Base-by-base conservation (phyloP, 2,113 vertebrate genomes). In the Eptesicus fuscus region DNA sequence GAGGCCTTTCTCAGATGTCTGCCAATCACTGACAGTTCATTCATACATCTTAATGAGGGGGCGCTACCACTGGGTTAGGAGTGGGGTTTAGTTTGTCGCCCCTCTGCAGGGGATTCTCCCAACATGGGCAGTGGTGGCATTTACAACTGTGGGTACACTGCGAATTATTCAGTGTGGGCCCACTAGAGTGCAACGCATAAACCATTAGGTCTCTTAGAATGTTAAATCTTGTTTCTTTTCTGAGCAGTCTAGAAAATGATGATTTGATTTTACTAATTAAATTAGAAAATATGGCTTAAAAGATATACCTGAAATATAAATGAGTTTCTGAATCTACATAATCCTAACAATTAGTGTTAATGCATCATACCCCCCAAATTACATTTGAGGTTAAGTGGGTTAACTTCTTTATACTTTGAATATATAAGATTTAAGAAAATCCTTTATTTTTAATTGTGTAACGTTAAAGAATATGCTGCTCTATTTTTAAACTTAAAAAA, bases 241-340 rank as follows among this genome's bases (percentile, higher is more conserved):
- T 67, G 91, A 93, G 18, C 76, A 82, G 47, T 71, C 47, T 67
- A 78, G 70, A 20, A 40, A 77, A 70, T 92, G 13, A 30, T 69
- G 49, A 61, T 83, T 83, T 37, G 7, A 3, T 71, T 91, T 37
- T 92, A 13, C 85, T 80, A 59, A 40, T 47, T 86, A 82, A 59
- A 40, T 47, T 86, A 82, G 28, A 35, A 93, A 79, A 44, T 78
- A 49, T 73, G 23, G 25, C 16, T 94, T 77, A 90, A 40, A 83
- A 78, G 23, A 37, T 78, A 79, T 10, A 84, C 5, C 69, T 88
- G 63, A 93, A 96, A 61, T 91, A 53, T 8, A 37, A 37, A 59
- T 44, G 53, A 77, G 40, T 94, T 92, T 92, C 76, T 90, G 47
- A 83, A 94, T 87, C 35, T 94, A 5, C n/a, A 74, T 77, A 91